A percentile compares a stretch with the other conserved stretches of the same genome.
Conservation (phyloP, 2,888 invertebrate genomes). For the Julus scanicus region DNA sequence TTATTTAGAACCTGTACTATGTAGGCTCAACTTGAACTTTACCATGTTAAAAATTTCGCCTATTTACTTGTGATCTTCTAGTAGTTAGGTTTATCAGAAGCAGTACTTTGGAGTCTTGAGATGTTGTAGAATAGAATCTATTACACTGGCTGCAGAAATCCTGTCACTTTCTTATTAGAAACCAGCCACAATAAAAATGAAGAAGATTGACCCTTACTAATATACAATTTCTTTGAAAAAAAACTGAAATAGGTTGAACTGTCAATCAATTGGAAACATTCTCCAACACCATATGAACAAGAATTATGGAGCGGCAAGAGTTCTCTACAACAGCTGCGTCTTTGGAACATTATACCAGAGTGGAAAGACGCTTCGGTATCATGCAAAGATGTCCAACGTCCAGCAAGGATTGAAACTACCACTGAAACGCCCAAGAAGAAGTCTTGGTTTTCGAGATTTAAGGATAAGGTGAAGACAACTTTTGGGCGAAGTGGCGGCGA, state of each 20-base stretch:
- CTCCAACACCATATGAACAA: conserved; percentile 51
- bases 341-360: conserved; percentile 55
- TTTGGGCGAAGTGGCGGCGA: conserved; percentile 55
- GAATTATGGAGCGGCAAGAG: conserved; percentile 55
- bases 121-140: too few species aligned
- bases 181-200: too few species aligned
- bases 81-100: too few species aligned
- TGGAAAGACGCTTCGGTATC: conserved; percentile 44
- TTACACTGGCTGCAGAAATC: too few species aligned
- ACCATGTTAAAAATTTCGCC: too few species aligned
- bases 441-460: conserved; percentile 53
- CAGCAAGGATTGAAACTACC: not conserved
- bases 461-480: conserved; percentile 52
- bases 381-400: conserved; percentile 35
- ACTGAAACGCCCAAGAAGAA: conserved; percentile 52
- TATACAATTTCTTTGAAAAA: not conserved
- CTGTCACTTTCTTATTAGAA: too few species aligned
- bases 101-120: too few species aligned
- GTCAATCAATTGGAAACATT: conserved; percentile 50
- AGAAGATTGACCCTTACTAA: too few species aligned
- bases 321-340: conserved; percentile 44
- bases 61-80: too few species aligned
- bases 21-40: too few species aligned
- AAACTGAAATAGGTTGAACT: conserved; percentile 18
- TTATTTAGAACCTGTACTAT: too few species aligned